Base-by-base conservation (phyloP, 1,140 invertebrate genomes). In the Papilio aristodemus region DNA sequence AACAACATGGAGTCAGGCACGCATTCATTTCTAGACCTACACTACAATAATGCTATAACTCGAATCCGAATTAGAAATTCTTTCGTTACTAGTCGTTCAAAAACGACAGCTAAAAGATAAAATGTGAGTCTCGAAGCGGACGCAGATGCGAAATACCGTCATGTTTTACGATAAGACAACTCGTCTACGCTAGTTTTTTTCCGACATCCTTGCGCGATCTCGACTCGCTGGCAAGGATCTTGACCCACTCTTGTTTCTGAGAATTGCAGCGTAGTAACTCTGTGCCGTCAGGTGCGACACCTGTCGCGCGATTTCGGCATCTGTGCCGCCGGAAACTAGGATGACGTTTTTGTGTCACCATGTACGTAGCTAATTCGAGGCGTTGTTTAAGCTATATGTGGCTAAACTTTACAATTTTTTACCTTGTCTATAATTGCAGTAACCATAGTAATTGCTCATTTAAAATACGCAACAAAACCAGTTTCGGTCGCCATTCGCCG, bases 1-100 rank as follows among this genome's bases (percentile, higher is more conserved):
- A 74, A 77, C n/a, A n/a, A n/a, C 66, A 71, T 57, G 43, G 27
- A 62, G 39, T 73, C 69, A 43, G 46, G 43, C 63, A 64, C 69
- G n/a, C 62, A 68, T 73, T 74, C 17, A 17, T 36, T 60, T 60
- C 58, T 60, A 60, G 58, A 60, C 58, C 58, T 10, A 50, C 43
- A 22, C 58, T 10, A 50, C 43, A 22, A 50, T 32, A 32, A 32
- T 32, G 41, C 43, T 50, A 50, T 50, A 17, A 50, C 43, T 50
- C 43, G 43, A 22, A 50, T 19, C 9, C 43, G 17, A 50, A 50
- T 8, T 19, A 8, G 10, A 50, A 14, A 50, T 50, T 50, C 43
- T 50, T 50, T 10, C 1, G 17, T 19, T 50, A 11, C 19, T 50
- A 19, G 8, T 50, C 43, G 43, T 10, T 11, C 43, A 19, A 22